Evolutionary conservation across 2,888 invertebrate species (phyloP).

Genomic region (Eupelmus urozonus): DNA sequence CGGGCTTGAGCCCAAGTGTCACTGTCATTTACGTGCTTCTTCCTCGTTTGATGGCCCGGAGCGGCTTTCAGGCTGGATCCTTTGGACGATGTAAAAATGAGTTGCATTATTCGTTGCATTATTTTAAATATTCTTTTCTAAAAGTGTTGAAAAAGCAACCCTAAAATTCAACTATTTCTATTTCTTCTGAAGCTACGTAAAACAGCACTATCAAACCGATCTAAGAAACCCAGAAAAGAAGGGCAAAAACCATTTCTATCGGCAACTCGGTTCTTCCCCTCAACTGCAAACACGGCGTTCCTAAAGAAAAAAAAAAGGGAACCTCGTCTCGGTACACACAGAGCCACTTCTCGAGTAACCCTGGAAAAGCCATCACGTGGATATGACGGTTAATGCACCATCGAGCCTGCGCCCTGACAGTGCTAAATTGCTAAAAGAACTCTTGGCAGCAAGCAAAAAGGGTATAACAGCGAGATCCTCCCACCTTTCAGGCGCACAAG

Average conservation of each 20-base stretch:
- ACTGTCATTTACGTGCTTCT: no score
- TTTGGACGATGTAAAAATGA: no score
- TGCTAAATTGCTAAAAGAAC: conserved; percentile 56
- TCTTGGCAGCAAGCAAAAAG: conserved; percentile 24
- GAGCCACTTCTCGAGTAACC: neutral
- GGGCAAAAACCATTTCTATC: no score
- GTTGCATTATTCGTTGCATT: no score
- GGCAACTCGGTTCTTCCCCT: no score
- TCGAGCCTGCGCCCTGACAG: conserved; percentile 36
- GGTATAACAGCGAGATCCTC: conserved; percentile 59
- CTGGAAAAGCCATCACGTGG: conserved; percentile 13
- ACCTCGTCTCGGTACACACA: neutral
- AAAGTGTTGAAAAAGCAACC: neutral
- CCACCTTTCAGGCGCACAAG: conserved; percentile 61
- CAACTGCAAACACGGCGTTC: no score
- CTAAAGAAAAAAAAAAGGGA: neutral
- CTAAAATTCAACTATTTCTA: neutral
- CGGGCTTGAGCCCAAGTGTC: neutral
- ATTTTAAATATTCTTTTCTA: neutral
- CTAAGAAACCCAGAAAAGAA: no score
- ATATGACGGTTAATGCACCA: conserved; percentile 48
- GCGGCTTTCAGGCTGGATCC: no score
- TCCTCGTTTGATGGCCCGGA: no score
- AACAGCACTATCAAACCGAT: no score
- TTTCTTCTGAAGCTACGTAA: neutral